Evolutionary conservation across 2,113 vertebrate species (phyloP).

Genomic region (Athene noctua): DNA sequence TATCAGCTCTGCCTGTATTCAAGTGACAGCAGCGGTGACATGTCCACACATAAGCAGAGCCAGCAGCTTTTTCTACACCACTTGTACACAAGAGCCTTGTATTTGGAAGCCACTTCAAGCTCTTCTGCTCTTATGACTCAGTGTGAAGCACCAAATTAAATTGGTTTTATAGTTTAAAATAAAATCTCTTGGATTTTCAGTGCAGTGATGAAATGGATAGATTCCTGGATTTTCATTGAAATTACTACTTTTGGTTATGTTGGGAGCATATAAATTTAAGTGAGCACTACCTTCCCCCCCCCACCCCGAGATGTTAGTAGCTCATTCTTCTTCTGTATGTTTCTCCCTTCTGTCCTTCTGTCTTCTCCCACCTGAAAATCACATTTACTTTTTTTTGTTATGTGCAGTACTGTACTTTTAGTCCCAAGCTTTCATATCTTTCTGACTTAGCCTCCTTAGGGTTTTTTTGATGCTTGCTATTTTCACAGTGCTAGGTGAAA

Average conservation of each 20-base stretch:
- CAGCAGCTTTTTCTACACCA: not conserved
- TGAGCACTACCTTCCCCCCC: not conserved
- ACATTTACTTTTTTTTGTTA: not conserved
- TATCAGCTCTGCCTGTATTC: not conserved
- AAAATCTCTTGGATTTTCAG: not conserved
- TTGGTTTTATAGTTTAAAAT: not conserved
- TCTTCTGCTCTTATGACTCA: not conserved
- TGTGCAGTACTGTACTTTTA: not conserved
- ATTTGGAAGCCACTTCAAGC: not conserved
- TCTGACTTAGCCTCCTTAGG: not conserved
- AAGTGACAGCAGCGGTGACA: not conserved
- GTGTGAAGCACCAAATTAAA: not conserved
- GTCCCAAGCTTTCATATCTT: not conserved
- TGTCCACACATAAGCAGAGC: not conserved
- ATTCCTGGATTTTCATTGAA: not conserved
- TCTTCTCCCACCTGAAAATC: not conserved
- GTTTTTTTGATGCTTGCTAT: not conserved
- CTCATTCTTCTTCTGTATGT: not conserved
- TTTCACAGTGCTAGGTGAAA: not conserved
- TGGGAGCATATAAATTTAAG: not conserved
- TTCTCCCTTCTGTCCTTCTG: not conserved
- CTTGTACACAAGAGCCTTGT: not conserved
- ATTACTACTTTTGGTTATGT: not conserved
- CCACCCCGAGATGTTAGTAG: not conserved
- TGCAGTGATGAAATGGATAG: not conserved